Conservation (phyloP, 2,888 invertebrate genomes). For the Plusia festucae region DNA sequence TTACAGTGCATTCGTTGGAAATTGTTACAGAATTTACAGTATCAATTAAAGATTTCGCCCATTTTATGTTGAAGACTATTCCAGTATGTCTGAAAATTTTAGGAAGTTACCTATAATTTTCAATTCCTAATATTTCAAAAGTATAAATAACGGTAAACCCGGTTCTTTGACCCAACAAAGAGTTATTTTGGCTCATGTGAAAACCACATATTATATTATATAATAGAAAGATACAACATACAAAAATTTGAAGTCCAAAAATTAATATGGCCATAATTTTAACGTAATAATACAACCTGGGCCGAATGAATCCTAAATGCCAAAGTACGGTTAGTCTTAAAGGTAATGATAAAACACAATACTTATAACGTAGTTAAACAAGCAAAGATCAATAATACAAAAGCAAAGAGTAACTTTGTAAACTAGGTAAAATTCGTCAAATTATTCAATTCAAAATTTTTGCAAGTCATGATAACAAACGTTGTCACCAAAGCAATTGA, state of each 20-base stretch:
- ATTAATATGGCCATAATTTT: no score
- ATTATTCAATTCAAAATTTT: constrained; percentile 32
- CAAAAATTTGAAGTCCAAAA: no score
- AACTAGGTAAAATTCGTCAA: constrained; percentile 32
- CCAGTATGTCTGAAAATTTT: neutral
- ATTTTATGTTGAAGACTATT: neutral
- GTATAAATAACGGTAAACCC: no score
- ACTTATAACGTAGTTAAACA: constrained; percentile 2
- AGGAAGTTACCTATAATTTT: no score
- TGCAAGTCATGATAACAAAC: constrained; percentile 45
- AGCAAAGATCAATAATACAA: constrained; percentile 7
- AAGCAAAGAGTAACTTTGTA: constrained; percentile 10
- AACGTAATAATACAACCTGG: no score
- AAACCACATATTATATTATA: no score
- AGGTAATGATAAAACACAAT: neutral
- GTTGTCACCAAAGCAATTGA: constrained; percentile 51
- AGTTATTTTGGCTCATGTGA: no score
- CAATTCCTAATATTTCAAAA: neutral
- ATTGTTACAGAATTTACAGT: constrained; percentile 21
- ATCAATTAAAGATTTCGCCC: constrained; percentile 13
- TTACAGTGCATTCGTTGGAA: constrained; percentile 27
- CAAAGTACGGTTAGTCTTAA: no score
- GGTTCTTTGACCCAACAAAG: no score
- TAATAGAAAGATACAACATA: no score
- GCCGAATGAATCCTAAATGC: no score